Conservation (phyloP, 2,888 invertebrate genomes). For the Xestia ashworthii region DNA sequence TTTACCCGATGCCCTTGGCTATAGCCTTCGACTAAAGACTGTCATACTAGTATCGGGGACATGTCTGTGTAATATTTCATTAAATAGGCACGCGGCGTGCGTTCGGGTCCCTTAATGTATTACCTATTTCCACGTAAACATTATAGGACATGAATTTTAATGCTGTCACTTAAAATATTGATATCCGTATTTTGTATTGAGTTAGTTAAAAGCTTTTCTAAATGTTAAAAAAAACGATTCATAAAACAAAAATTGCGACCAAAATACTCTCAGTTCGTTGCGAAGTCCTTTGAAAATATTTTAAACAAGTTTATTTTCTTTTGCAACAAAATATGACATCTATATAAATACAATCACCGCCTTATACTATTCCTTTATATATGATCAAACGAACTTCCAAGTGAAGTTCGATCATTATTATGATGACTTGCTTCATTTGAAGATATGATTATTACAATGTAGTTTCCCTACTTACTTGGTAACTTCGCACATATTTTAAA, state of each 20-base stretch:
- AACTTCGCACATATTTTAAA: no score
- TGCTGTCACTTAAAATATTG: slow-evolving; percentile 23
- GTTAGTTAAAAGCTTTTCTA: slow-evolving; percentile 7
- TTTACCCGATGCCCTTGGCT: slow-evolving; percentile 21
- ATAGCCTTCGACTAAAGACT: slow-evolving; percentile 56
- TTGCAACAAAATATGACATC: slow-evolving; percentile 2
- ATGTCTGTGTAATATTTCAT: slow-evolving; percentile 51
- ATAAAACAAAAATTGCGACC: background rate
- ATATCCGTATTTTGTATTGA: slow-evolving; percentile 18
- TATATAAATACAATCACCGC: slow-evolving; percentile 35
- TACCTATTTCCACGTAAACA: slow-evolving; percentile 23
- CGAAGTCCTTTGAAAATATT: background rate
- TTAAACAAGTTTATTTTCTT: background rate
- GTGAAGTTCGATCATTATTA: no score
- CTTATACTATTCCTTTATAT: slow-evolving; percentile 1
- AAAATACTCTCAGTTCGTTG: background rate
- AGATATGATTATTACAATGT: no score
- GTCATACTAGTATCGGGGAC: slow-evolving; percentile 44
- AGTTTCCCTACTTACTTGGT: no score
- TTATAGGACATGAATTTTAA: slow-evolving; percentile 32
- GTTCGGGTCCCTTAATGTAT: slow-evolving; percentile 32
- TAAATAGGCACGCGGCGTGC: slow-evolving; percentile 4
- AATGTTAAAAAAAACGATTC: slow-evolving; percentile 4
- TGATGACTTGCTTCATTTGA: no score
- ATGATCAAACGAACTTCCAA: no score